Conservation (phyloP, 2,113 vertebrate genomes). For the Grammomys surdaster region DNA sequence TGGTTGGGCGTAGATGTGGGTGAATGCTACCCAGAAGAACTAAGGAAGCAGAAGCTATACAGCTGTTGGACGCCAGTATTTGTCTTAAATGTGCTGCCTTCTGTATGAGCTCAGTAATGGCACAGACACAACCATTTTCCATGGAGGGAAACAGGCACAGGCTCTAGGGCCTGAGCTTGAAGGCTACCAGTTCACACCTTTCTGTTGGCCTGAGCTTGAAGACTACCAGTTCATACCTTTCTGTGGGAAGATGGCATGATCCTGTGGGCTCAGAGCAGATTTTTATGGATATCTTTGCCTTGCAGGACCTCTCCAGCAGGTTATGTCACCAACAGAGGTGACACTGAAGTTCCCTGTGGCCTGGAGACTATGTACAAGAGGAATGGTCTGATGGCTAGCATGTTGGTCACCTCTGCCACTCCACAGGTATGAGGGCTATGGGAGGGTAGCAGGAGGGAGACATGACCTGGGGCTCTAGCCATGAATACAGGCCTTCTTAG, state of each 20-base stretch:
- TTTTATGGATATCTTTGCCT: slow-evolving; percentile 77
- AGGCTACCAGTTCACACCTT: not conserved
- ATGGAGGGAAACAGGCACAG: not conserved
- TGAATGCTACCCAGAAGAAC: not conserved
- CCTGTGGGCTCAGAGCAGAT: not conserved
- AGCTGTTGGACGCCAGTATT: slow-evolving; percentile 5
- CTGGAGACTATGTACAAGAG: slow-evolving; percentile 90
- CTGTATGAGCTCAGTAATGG: not conserved
- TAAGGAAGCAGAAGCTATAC: slow-evolving; percentile 6
- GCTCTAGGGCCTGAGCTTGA: not conserved
- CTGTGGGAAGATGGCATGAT: not conserved
- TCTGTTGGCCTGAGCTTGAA: not conserved
- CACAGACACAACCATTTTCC: not conserved
- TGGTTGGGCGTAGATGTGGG: not conserved
- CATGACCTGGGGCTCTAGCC: not conserved
- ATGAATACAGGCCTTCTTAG: slow-evolving; percentile 59
- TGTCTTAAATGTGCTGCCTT: slow-evolving; percentile 3
- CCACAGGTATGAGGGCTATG: slow-evolving; percentile 87
- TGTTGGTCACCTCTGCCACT: slow-evolving; percentile 89
- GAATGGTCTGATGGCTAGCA: slow-evolving; percentile 91
- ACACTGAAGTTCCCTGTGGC: slow-evolving; percentile 83
- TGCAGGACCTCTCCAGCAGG: slow-evolving; percentile 85
- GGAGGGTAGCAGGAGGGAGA: not conserved
- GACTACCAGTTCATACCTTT: not conserved
- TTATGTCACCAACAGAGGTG: slow-evolving; percentile 84